Conservation (phyloP, 2,113 vertebrate species). For the Triplophysa dalaica region DNA sequence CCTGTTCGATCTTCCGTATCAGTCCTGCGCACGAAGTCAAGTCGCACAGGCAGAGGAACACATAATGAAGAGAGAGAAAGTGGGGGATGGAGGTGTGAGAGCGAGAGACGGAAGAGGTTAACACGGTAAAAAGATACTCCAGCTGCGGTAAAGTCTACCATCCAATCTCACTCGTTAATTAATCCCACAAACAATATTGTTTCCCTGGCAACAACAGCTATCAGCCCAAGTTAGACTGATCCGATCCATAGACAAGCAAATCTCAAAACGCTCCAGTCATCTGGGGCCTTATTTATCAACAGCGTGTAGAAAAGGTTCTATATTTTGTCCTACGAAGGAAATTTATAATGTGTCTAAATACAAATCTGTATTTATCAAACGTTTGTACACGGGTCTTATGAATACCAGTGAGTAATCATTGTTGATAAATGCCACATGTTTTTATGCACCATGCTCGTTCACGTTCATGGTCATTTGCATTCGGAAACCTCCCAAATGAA, state of each 20-base stretch:
- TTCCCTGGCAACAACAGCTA: slow-evolving; percentile 52
- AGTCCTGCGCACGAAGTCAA: slow-evolving; percentile 54
- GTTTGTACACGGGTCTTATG: too few relatives aligned
- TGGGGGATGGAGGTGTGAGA: slow-evolving; percentile 61
- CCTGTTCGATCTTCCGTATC: slow-evolving; percentile 69
- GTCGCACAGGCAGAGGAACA: slow-evolving; percentile 62
- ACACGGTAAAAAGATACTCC: slow-evolving; percentile 48
- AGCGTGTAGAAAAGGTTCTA: too few relatives aligned
- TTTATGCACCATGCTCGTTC: too few relatives aligned
- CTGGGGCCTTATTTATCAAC: slow-evolving; percentile 18
- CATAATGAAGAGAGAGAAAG: slow-evolving; percentile 53
- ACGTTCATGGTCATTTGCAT: too few relatives aligned
- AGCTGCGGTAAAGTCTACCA: background rate
- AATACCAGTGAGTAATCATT: too few relatives aligned
- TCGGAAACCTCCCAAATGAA: too few relatives aligned
- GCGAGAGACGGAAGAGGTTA: slow-evolving; percentile 42
- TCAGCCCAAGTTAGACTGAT: slow-evolving; percentile 36
- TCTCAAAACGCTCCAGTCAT: slow-evolving; percentile 41
- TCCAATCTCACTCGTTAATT: slow-evolving; percentile 71
- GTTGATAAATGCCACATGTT: too few relatives aligned
- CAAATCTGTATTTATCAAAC: too few relatives aligned
- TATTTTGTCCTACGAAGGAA: too few relatives aligned
- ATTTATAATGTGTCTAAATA: too few relatives aligned
- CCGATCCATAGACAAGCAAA: slow-evolving; percentile 35
- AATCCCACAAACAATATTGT: slow-evolving; percentile 64